phyloP scores from a whole-genome alignment of 2,888 invertebrate species.

The Drosophila fungiperda region DNA sequence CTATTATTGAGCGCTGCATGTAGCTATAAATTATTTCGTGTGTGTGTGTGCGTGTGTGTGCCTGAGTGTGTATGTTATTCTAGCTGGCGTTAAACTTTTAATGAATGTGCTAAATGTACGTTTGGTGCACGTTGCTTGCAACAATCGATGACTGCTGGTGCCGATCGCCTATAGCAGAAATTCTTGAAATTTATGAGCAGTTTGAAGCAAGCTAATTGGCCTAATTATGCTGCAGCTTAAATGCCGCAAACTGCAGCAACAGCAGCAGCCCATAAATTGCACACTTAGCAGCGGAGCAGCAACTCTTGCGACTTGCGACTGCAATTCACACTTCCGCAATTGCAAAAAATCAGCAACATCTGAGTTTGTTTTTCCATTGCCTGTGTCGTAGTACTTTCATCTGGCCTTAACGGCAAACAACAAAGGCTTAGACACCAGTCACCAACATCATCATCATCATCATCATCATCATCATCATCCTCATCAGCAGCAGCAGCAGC shows the following conservation, averaged over 20 bases:
- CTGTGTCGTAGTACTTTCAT: constrained; percentile 30
- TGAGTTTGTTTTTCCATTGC: constrained; percentile 47
- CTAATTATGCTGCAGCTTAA: constrained; percentile 67
- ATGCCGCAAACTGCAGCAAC: constrained; percentile 33
- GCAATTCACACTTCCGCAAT: constrained; percentile 76
- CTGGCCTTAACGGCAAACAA: constrained; percentile 69
- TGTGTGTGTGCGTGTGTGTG: neutral
- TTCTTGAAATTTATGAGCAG: constrained; percentile 72
- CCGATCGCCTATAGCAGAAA: constrained; percentile 55
- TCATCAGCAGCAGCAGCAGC: neutral
- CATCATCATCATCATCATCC: neutral
- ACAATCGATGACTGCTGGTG: constrained; percentile 38
- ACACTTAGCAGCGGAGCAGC: constrained; percentile 24
- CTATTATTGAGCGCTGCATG: constrained; percentile 75
- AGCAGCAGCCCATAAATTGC: constrained; percentile 52
- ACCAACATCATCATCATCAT: neutral
- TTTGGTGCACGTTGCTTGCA: constrained; percentile 12
- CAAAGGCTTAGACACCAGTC: constrained; percentile 52
- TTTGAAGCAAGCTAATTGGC: constrained; percentile 69
- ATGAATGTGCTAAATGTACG: constrained; percentile 64
- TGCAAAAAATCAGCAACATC: constrained; percentile 9
- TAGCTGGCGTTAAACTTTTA: constrained; percentile 57
- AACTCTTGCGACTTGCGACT: constrained; percentile 34
- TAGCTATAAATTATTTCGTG: constrained; percentile 51
- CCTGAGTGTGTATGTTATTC: constrained; percentile 11